Conservation (phyloP, 92 coral and sea anemone genomes). For the Umimayanthus chanpuru region DNA sequence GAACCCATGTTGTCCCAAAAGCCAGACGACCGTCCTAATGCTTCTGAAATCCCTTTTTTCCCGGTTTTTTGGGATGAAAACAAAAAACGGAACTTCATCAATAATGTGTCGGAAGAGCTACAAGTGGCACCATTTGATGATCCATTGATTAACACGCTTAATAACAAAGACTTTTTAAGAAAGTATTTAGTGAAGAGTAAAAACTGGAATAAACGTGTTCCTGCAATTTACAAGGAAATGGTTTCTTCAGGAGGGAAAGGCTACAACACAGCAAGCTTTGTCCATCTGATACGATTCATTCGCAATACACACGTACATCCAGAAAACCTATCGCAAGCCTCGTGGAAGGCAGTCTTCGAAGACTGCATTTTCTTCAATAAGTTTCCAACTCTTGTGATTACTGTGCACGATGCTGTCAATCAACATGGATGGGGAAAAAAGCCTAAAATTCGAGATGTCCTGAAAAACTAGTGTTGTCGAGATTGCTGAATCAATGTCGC, state of each 20-base stretch:
- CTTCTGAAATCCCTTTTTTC: not conserved
- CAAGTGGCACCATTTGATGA: not conserved
- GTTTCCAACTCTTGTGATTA: slow-evolving; percentile 57
- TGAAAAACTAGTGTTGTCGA: no score
- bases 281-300: slow-evolving; percentile 57
- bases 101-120: not conserved
- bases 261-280: slow-evolving; percentile 45
- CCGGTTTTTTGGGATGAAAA: not conserved
- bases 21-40: not conserved
- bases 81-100: not conserved
- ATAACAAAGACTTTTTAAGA: not conserved
- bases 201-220: not conserved
- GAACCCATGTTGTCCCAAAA: not conserved
- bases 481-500: no score
- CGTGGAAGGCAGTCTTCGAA: slow-evolving; percentile 16
- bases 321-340: slow-evolving; percentile 29
- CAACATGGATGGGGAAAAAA: slow-evolving; percentile 11
- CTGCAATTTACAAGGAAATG: slow-evolving; percentile 9
- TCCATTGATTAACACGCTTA: not conserved
- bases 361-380: slow-evolving; percentile 48
- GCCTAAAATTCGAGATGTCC: not conserved
- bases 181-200: not conserved
- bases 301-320: slow-evolving; percentile 55
- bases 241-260: not conserved
- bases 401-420: slow-evolving; percentile 30